phyloP scores from a whole-genome alignment of 2,113 vertebrate genomes.

The Chascanopsetta lugubris region DNA sequence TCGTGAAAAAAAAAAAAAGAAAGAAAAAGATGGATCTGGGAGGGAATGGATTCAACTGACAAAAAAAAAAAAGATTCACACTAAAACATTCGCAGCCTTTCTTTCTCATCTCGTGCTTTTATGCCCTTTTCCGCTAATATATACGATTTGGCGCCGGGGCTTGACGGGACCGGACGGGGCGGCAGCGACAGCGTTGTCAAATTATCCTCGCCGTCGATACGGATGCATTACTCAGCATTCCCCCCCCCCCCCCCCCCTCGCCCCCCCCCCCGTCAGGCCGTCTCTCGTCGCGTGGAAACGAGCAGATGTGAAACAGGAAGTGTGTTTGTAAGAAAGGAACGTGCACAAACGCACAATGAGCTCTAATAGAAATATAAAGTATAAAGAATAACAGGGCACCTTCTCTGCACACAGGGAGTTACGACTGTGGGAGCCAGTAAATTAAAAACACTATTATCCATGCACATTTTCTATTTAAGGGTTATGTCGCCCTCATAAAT shows the following conservation, averaged over 20 bases:
- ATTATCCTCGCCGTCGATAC: conserved; percentile 36
- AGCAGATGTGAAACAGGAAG: too few species aligned
- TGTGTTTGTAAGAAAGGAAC: not conserved
- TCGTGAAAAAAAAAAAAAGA: too few species aligned
- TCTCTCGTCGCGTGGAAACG: too few species aligned
- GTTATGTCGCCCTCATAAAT: not conserved
- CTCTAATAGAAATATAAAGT: not conserved
- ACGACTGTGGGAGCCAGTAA: not conserved
- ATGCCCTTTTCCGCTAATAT: not conserved
- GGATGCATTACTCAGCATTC: conserved; percentile 62
- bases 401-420: not conserved
- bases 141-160: conserved; percentile 14
- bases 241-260: too few species aligned
- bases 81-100: too few species aligned
- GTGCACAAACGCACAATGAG: too few species aligned
- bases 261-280: too few species aligned
- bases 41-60: too few species aligned
- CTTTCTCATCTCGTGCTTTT: not conserved
- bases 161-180: too few species aligned
- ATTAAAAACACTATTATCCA: not conserved
- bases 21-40: too few species aligned
- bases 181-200: conserved; percentile 28
- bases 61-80: too few species aligned
- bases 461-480: not conserved
- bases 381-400: not conserved